Conservation (phyloP, 2,888 invertebrate genomes). For the Diarsia mendica region DNA sequence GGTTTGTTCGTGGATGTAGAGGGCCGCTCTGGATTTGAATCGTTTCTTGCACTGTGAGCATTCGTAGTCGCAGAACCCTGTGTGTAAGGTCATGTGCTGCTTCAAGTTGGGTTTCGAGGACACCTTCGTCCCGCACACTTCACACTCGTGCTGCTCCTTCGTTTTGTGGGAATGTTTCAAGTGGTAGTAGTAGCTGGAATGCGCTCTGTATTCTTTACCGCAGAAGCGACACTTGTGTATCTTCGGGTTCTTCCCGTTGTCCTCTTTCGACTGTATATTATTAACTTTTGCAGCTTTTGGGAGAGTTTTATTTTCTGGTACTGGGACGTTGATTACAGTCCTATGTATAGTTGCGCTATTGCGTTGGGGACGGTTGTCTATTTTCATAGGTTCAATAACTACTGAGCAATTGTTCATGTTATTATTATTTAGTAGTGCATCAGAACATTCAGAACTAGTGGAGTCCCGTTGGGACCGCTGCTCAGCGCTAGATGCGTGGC, state of each 20-base stretch:
- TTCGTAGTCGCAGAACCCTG: slow-evolving; percentile 80
- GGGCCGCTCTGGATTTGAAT: slow-evolving; percentile 85
- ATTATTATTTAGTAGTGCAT: neutral
- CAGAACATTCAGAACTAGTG: neutral
- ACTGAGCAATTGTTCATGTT: slow-evolving; percentile 17
- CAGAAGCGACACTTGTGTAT: slow-evolving; percentile 86
- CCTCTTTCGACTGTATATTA: neutral
- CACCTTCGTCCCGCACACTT: slow-evolving; percentile 86
- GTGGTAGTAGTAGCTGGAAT: slow-evolving; percentile 89
- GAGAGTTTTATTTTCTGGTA: neutral
- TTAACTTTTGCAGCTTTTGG: neutral
- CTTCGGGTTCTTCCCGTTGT: slow-evolving; percentile 18
- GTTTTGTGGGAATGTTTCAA: slow-evolving; percentile 86
- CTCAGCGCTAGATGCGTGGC: slow-evolving; percentile 15
- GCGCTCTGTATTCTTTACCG: slow-evolving; percentile 84
- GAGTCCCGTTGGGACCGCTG: slow-evolving; percentile 13
- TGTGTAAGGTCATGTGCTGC: slow-evolving; percentile 86
- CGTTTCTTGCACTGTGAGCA: slow-evolving; percentile 87
- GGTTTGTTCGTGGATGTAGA: slow-evolving; percentile 88
- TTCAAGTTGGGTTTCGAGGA: slow-evolving; percentile 83
- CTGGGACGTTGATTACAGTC: neutral
- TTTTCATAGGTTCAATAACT: slow-evolving; percentile 13
- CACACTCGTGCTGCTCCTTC: slow-evolving; percentile 85
- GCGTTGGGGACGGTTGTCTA: neutral
- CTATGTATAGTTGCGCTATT: slow-evolving; percentile 1